Conservation (phyloP, 92 coral and sea anemone genomes). For the Palythoa grandiflora region DNA sequence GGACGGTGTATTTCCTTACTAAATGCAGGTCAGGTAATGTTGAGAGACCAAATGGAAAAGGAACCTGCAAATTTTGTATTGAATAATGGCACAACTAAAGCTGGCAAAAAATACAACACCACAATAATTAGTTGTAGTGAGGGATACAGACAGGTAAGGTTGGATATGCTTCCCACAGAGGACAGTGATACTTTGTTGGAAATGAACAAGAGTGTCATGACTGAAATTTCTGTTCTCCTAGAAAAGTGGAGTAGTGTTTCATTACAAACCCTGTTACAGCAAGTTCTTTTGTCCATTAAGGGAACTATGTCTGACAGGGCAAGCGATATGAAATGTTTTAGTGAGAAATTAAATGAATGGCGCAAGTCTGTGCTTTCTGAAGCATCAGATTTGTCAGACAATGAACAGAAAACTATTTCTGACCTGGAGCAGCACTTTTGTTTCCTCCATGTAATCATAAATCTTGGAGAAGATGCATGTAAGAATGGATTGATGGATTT, state of each 20-base stretch:
- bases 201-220: neutral
- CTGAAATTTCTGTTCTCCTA: neutral
- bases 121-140: neutral
- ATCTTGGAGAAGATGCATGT: constrained; percentile 27
- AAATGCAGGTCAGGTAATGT: constrained; percentile 5
- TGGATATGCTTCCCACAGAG: neutral
- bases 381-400: neutral
- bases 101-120: constrained; percentile 13
- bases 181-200: neutral
- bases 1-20: constrained; percentile 24
- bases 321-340: constrained; percentile 7
- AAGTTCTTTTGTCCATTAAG: neutral
- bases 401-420: neutral
- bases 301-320: constrained; percentile 33
- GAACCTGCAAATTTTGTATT: constrained; percentile 3
- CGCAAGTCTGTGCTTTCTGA: neutral
- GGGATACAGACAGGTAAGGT: neutral
- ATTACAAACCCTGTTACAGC: neutral
- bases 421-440: constrained; percentile 30
- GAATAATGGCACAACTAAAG: constrained; percentile 42
- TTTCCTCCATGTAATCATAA: constrained; percentile 26
- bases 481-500: constrained; percentile 16
- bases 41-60: neutral
- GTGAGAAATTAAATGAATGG: neutral
- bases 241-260: constrained; percentile 30